A percentile compares a stretch with the other conserved stretches of the same genome.
phyloP scores from a whole-genome alignment of 2,113 vertebrate genomes.

The Grus americana region DNA sequence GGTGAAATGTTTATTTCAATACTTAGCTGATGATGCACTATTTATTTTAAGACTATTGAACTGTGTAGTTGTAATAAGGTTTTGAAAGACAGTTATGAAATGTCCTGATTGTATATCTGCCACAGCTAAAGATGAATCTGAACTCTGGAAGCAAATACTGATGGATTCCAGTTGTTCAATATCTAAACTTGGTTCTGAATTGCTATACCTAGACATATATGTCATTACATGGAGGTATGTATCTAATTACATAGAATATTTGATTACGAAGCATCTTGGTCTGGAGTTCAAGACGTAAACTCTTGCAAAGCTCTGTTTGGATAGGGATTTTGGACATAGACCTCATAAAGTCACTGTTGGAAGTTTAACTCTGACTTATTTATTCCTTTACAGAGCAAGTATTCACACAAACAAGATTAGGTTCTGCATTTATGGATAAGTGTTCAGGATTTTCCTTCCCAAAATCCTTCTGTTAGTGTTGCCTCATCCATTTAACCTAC shows the following conservation, averaged over 20 bases:
- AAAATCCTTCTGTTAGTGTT: not conserved
- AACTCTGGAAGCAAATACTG: not conserved
- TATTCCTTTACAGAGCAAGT: not conserved
- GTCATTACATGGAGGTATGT: not conserved
- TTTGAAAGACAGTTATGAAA: constrained; percentile 28
- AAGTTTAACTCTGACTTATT: not conserved
- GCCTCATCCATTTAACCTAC: not conserved
- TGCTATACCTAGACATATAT: not conserved
- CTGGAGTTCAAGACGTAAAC: not conserved
- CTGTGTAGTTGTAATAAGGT: constrained; percentile 18
- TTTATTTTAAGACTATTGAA: constrained; percentile 51
- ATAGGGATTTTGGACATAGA: not conserved
- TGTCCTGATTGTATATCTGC: not conserved
- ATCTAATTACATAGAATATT: not conserved
- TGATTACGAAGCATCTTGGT: not conserved
- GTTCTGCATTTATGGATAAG: not conserved
- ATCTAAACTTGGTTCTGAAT: not conserved
- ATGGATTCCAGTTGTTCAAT: not conserved
- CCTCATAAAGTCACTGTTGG: not conserved
- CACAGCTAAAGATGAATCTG: not conserved
- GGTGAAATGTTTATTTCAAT: constrained; percentile 46
- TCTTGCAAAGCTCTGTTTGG: not conserved
- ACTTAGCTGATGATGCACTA: constrained; percentile 34
- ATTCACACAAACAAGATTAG: not conserved
- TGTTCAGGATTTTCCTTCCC: not conserved